These are phyloP conservation scores for Cichlasoma orientale DNA, from an alignment of 2,797 vertebrate genomes.

Conservation along the genomic window DNA sequence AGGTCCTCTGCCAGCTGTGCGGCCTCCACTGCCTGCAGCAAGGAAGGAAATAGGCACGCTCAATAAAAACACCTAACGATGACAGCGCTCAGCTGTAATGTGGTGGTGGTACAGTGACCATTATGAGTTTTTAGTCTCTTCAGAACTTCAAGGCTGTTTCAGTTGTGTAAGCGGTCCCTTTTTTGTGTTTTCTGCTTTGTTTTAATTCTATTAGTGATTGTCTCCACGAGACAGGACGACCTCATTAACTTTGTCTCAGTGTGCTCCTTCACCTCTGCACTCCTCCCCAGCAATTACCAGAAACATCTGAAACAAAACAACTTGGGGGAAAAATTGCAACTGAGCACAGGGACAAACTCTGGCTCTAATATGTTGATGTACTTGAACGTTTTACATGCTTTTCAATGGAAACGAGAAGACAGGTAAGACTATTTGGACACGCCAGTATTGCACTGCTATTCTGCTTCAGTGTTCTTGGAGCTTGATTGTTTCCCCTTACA, in stretches of 20 bases:
- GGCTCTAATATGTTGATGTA: not conserved
- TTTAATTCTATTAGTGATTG: not conserved
- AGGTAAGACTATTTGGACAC: not conserved
- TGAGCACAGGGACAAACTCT: not conserved
- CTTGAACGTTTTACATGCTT: not conserved
- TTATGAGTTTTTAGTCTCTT: slow-evolving; percentile 8
- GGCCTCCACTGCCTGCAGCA: slow-evolving; percentile 88
- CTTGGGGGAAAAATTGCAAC: not conserved
- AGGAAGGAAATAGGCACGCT: slow-evolving; percentile 56
- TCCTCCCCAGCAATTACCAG: not conserved
- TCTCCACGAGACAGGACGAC: not conserved
- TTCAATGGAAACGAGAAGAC: not conserved
- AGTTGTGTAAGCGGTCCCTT: not conserved
- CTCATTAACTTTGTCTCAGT: not conserved
- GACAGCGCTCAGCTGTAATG: slow-evolving; percentile 45
- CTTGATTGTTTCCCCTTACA: no score
- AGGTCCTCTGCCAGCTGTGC: slow-evolving; percentile 92
- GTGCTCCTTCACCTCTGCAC: not conserved
- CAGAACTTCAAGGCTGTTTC: slow-evolving; percentile 16
- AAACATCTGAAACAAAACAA: not conserved
- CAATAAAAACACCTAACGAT: slow-evolving; percentile 48
- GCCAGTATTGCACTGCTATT: no score
- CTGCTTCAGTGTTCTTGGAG: no score
- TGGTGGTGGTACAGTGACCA: slow-evolving; percentile 9
- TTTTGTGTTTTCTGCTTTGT: slow-evolving; percentile 9